Percentiles rank a stretch among this genome's conserved stretches.
These are phyloP conservation scores for Malurus cyaneus DNA, from an alignment of 2,113 vertebrate genomes.

Conservation along the genomic window DNA sequence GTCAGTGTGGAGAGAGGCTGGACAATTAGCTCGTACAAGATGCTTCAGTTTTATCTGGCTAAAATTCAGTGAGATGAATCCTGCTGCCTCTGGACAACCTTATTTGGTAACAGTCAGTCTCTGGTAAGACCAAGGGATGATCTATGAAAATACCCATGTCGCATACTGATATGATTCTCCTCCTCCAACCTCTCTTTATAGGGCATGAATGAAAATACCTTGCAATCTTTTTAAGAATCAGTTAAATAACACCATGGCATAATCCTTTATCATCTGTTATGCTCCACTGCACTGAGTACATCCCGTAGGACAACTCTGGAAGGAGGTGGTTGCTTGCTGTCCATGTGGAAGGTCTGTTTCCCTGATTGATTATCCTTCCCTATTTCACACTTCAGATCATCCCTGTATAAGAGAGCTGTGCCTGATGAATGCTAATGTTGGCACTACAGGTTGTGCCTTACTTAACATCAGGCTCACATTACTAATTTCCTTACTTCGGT, in stretches of 20 bases:
- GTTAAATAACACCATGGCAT: constrained; percentile 2
- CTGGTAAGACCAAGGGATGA: background rate
- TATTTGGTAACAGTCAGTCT: background rate
- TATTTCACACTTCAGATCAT: constrained; percentile 3
- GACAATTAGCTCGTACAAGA: background rate
- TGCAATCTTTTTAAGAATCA: background rate
- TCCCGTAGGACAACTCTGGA: constrained; percentile 21
- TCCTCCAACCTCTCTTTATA: background rate
- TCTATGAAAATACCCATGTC: background rate
- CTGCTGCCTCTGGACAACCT: background rate
- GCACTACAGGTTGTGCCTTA: background rate
- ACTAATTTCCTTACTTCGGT: background rate
- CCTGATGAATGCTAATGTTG: background rate
- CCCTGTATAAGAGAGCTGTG: background rate
- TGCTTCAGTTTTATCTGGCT: background rate
- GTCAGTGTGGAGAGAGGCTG: background rate
- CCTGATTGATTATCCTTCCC: constrained; percentile 17
- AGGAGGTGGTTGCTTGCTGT: background rate
- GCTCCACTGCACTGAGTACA: background rate
- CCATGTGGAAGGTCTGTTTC: background rate
- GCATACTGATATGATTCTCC: background rate
- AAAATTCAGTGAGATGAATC: background rate
- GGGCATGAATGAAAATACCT: background rate
- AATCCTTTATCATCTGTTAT: constrained; percentile 30
- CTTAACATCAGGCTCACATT: background rate